Evolutionary conservation across 2,888 invertebrate genomes (phyloP).

Genomic region (Automeris io): DNA sequence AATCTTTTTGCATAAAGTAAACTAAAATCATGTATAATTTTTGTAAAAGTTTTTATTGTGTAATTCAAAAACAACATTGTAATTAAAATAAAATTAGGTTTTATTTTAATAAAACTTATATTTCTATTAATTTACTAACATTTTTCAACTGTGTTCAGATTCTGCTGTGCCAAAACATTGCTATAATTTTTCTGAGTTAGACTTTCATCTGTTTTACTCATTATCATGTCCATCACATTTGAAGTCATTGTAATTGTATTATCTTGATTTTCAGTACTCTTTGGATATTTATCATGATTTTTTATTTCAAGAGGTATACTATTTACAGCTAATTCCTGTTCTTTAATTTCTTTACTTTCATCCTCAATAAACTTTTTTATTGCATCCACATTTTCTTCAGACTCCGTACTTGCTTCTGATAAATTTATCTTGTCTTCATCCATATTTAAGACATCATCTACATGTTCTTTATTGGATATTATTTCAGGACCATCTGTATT

Average conservation of each 20-base stretch:
- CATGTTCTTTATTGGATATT: conserved; percentile 8
- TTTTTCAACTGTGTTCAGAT: conserved; percentile 29
- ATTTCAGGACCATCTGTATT: conserved; percentile 8
- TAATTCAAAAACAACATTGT: no score
- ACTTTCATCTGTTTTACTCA: conserved; percentile 45
- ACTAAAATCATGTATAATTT: no score
- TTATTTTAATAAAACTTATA: neutral
- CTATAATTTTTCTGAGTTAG: conserved; percentile 26
- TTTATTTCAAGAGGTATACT: conserved; percentile 1
- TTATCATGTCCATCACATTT: conserved; percentile 55
- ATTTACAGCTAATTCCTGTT: conserved; percentile 15
- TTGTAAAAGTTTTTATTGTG: no score
- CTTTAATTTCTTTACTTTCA: conserved; percentile 43
- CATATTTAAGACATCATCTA: conserved; percentile 1
- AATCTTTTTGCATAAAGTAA: no score
- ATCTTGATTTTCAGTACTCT: conserved; percentile 9
- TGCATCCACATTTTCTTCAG: conserved; percentile 59
- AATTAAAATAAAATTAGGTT: neutral
- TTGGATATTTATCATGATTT: conserved; percentile 1
- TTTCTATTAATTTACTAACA: conserved; percentile 22
- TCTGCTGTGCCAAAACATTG: conserved; percentile 22
- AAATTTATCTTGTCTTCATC: conserved; percentile 15
- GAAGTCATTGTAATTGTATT: conserved; percentile 32
- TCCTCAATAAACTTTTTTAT: conserved; percentile 57
- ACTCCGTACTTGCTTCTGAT: conserved; percentile 34